Percentiles rank a stretch among this genome's conserved stretches.
Evolutionary conservation across 2,888 invertebrate genomes (phyloP).

Genomic region (Cantharis rufa): DNA sequence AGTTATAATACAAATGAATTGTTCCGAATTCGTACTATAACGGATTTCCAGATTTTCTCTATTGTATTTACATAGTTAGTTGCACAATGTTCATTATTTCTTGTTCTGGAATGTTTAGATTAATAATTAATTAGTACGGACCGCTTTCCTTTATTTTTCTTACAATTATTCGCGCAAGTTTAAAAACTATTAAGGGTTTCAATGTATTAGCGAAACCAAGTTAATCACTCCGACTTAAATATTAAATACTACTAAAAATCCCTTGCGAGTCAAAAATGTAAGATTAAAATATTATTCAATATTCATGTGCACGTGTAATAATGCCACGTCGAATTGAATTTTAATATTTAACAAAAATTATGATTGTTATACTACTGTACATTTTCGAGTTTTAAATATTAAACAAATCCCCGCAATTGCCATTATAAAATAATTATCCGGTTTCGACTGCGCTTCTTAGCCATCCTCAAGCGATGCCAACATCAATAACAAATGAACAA

Average conservation of each 20-base stretch:
- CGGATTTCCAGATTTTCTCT: conserved; percentile 22
- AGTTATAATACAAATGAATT: conserved; percentile 16
- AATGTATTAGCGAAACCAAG: background rate
- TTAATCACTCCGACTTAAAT: background rate
- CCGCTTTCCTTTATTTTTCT: background rate
- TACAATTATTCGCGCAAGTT: background rate
- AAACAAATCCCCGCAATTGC: background rate
- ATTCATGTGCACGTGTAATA: conserved; percentile 9
- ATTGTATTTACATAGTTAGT: conserved; percentile 21
- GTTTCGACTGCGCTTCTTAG: background rate
- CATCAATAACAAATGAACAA: background rate
- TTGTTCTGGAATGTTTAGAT: conserved; percentile 18
- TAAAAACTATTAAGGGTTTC: background rate
- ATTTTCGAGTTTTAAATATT: background rate
- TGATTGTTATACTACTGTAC: background rate
- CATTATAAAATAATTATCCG: too few relatives aligned
- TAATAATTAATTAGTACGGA: background rate
- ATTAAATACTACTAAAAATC: background rate
- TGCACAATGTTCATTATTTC: conserved; percentile 1
- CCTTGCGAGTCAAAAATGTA: background rate
- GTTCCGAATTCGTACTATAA: conserved; percentile 12
- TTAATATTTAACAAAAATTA: conserved; percentile 23
- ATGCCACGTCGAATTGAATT: conserved; percentile 17
- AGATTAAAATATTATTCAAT: conserved; percentile 11
- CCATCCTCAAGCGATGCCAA: background rate